Evolutionary conservation across 2,113 vertebrate species (phyloP), one percentile per base, ranked within the genome.

Genomic region (Neoarius graeffei): DNA sequence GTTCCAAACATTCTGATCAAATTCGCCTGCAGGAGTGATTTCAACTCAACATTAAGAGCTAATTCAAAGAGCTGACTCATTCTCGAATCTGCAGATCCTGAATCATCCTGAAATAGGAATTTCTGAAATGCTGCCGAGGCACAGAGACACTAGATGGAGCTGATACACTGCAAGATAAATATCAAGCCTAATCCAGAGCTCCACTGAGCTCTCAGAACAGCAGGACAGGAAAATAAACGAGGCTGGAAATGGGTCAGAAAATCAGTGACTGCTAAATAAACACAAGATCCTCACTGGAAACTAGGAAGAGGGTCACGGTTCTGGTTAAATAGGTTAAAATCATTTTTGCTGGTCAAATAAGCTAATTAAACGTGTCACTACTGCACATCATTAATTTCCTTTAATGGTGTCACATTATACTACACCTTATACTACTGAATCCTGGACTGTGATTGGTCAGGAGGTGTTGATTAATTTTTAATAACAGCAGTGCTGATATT

Each of bases 71-170:
- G 27, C 1, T 2, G 74, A n/a, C 74, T 77, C 48, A 1, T 50
- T 50, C 42, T 50, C 19, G 17, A 35, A 35, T 19, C 57, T 4
- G 19, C 15, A 27, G 19, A 64, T 64, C 62, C 30, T 17, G 6
- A 4, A 82, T 82, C 57, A 50, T 35, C 6, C 20, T 7, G 4
- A 35, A 82, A 62, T 14, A 59, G 35, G 23, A 11, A 6, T 25
- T 71, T 25, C 5, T 13, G 56, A 7, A 48, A 15, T 23, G 48
- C 48, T 52, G 74, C 15, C 10, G 4, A 30, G 17, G 5, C 11
- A 23, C 8, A 54, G 3, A 35, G 30, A 86, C 91, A 90, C 89
- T 86, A 91, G 91, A 79, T 88, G 88, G 88, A 2, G 81, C 62
- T 90, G 50, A 66, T 64, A 57, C 52, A n/a, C 76, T 71, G 74